Evolutionary conservation across 2,113 vertebrate species (phyloP), one percentile per base, ranked within the genome.

Genomic region (Lamprologus lemairii): DNA sequence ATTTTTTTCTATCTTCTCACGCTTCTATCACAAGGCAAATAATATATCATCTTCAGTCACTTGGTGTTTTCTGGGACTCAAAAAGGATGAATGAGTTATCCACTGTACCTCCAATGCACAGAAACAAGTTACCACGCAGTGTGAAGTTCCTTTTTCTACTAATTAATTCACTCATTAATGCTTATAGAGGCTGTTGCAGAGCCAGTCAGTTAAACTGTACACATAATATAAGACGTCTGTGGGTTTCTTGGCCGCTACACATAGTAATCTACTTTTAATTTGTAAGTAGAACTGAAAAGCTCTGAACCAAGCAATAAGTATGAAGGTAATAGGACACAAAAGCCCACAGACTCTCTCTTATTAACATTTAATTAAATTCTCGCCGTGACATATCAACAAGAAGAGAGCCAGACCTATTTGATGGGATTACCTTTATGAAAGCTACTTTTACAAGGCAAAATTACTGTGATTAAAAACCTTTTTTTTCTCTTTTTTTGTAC

Each of bases 291-390:
- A 73, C 42, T 80, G 5, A 81, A 68, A 31, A 42, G 35, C 47
- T 84, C 73, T 47, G 75, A 81, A 63, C 53, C 45, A 19, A 33
- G 23, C 42, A 84, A 17, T 45, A 40, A 88, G 78, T 9, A 82
- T 33, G 35, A 83, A 78, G 14, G 81, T 13, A 84, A 42, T 8
- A 40, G 23, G 21, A 75, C 85, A 65, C 68, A 71, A 31, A 78
- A 78, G 26, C 26, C 73, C 26, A 78, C 26, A 80, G 26, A 80
- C 58, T 73, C 35, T n/a, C 33, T 87, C 47, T 51, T 73, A 83
- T 51, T 78, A 78, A 78, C 73, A 33, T 78, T 87, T 87, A 65
- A 89, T 87, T 80, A 83, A 86, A 85, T 49, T 23, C 53, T 88
- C 3, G 4, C 75, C 6, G 54, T 75, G 53, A 55, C 37, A 16